Percentiles rank a stretch among this genome's conserved stretches.
Conservation (phyloP, 2,113 vertebrate genomes). For the Neoarius graeffei region DNA sequence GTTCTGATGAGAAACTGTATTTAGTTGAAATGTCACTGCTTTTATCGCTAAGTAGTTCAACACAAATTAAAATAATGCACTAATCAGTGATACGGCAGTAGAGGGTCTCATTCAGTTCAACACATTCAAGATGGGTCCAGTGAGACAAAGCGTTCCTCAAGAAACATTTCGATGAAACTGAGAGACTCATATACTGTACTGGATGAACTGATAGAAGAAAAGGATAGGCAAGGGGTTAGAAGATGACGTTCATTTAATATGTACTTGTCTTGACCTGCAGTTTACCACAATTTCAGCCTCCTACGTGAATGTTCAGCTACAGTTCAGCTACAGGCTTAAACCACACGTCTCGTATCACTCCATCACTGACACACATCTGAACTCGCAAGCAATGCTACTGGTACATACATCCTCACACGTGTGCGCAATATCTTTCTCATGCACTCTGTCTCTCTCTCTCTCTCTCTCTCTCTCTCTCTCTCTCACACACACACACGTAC, state of each 20-base stretch:
- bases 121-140: neutral
- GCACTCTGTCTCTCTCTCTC: neutral
- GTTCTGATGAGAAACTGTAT: neutral
- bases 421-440: neutral
- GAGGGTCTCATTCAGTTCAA: neutral
- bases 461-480: too few relatives aligned
- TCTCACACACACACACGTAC: neutral
- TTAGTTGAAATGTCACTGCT: neutral
- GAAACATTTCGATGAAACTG: neutral
- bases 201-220: neutral
- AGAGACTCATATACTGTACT: neutral
- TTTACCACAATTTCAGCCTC: too few relatives aligned
- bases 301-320: neutral
- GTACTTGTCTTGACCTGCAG: neutral
- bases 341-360: neutral
- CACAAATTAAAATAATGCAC: neutral
- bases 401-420: neutral
- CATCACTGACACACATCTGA: neutral
- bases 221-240: neutral
- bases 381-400: neutral
- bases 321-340: neutral
- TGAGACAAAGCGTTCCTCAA: neutral
- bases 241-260: neutral
- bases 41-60: neutral
- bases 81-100: neutral